These are phyloP conservation scores for Hydrolagus affinis DNA, from an alignment of 2,113 vertebrate species.

Conservation along the genomic window DNA sequence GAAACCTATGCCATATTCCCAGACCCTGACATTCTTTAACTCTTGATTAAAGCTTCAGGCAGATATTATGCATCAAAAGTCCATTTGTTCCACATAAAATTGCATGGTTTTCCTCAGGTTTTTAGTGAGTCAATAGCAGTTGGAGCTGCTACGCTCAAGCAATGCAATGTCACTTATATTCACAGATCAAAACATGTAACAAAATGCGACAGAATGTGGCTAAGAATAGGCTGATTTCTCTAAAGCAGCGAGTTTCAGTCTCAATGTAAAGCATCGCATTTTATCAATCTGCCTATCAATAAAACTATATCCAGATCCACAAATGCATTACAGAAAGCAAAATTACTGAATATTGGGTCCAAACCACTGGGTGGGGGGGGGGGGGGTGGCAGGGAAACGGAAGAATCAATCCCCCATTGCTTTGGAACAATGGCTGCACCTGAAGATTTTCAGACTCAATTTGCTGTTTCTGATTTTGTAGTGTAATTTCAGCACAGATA, in stretches of 20 bases:
- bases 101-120: slow-evolving; percentile 2
- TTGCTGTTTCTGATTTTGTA: too few relatives aligned
- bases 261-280: not conserved
- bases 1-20: not conserved
- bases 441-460: too few relatives aligned
- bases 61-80: not conserved
- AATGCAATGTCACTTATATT: not conserved
- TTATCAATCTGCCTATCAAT: not conserved
- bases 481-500: too few relatives aligned
- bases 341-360: too few relatives aligned
- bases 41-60: not conserved
- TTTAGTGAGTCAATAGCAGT: not conserved
- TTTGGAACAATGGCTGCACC: too few relatives aligned
- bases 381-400: too few relatives aligned
- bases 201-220: slow-evolving; percentile 20
- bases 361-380: too few relatives aligned
- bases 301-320: not conserved
- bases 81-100: too few relatives aligned
- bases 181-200: slow-evolving; percentile 3
- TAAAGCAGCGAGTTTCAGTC: not conserved
- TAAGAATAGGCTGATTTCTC: slow-evolving; percentile 21
- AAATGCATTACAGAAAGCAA: too few relatives aligned
- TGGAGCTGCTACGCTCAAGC: slow-evolving; percentile 12
- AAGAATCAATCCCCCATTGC: too few relatives aligned
- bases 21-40: not conserved